Base-by-base conservation (phyloP, 2,888 invertebrate genomes). In the Xestia c-nigrum region DNA sequence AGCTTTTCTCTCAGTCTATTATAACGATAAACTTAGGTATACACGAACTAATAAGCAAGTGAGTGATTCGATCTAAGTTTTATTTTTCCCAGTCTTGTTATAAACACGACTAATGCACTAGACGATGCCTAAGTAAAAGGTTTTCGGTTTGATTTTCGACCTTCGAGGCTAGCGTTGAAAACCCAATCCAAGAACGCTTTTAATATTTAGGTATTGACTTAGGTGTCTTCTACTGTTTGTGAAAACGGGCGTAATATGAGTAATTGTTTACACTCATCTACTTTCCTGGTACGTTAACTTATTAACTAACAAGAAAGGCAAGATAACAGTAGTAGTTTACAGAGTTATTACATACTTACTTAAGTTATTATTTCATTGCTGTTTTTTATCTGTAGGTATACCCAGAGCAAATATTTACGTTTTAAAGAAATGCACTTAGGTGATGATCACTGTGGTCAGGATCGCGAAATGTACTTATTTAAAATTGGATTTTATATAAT, bases 61-160 rank as follows among this genome's bases (percentile, higher is more conserved):
- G 21, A 19, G 16, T 21, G 75, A 63, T 81, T 47, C 46, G 10
- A 77, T 80, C 52, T 31, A 52, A 38, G 76, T 81, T 57, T 78
- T 78, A 24, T 31, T 64, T 72, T 14, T 74, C 47, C 55, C 57
- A 38, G 57, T 24, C 55, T 65, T n/a, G 19, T 21, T 24, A 64
- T 5, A 50, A 47, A 78, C 38, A 76, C 19, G 24, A 38, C 16
- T 52, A 61, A 19, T 21, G 2, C 14, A 21, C 10, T 21, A n/a
- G 2, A 12, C 40, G 40, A 63, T 63, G 24, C 61, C 5, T 40
- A 63, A 40, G 38, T 63, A 40, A 40, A 63, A 63, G n/a, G 21
- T 40, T 12, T 61, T 14, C 57, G 24, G 24, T 57, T 61, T 61
- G 31, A 59, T 59, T 61, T 38, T 38, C 61, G 3, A 61, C 38